Evolutionary conservation across 1,140 invertebrate species (phyloP), one percentile per base, ranked within the genome.

Genomic region (Orchestia grillus): DNA sequence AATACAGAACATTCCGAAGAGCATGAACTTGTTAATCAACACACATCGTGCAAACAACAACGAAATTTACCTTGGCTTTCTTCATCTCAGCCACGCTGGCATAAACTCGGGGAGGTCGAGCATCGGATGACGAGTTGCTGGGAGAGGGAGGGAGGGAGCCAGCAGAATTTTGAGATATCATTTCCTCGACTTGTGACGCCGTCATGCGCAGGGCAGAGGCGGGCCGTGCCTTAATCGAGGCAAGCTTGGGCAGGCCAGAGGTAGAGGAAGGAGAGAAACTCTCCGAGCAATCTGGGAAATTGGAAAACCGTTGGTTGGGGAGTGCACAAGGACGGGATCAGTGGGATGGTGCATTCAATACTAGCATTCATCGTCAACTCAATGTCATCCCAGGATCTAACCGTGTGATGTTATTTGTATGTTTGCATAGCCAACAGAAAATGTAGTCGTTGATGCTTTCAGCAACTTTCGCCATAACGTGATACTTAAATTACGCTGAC

Each of bases 1-100:
- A 15, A 36, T 77, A 77, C 62, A 77, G 62, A 6, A 53, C 19
- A 53, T 53, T 53, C 6, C 19, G 62, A 23, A 77, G 28, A 77
- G 1, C 62, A 77, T 77, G 19, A 8, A 53, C 28, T 77, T 28
- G 62, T 77, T 77, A 15, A 77, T 77, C 11, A 77, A 77, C 36
- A 36, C 62, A 77, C 3, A 77, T 77, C 62, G 62, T 23, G 3
- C 62, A 77, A 77, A 28, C 62, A 77, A 77, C 36, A 19, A 36
- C 62, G 62, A 77, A 15, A 8, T 77, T 77, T 77, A 98, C 98
- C 98, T 98, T 98, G 97, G 98, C 98, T 97, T 98, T 98, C 97
- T 99, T 99, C 99, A 99, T 99, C 97, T 99, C 99, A 0, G 99
- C 98, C 95, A 99, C 99, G 97, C 99, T 99, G 90, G 99, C 98